A percentile compares a stretch with the other conserved stretches of the same genome.
These are phyloP conservation scores for Nezara viridula DNA, from an alignment of 2,888 invertebrate species.

Conservation along the genomic window DNA sequence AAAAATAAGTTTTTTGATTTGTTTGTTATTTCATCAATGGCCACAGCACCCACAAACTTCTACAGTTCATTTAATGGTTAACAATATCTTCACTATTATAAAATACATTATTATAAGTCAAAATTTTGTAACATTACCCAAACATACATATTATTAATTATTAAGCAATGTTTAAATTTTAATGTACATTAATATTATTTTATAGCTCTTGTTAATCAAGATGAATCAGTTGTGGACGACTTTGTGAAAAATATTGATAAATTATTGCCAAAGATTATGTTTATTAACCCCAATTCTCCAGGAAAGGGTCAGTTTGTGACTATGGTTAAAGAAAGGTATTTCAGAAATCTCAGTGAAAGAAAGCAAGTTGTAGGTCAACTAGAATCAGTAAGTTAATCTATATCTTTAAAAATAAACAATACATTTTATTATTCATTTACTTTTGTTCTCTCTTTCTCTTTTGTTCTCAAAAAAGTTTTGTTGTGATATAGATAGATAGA, in stretches of 20 bases:
- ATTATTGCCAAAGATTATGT: background rate
- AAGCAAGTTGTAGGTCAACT: constrained; percentile 22
- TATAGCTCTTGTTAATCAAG: constrained; percentile 45
- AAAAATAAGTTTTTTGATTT: no score
- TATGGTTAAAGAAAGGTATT: constrained; percentile 51
- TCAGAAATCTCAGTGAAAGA: constrained; percentile 21
- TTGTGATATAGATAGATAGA: no score
- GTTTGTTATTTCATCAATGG: no score
- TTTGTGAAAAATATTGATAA: constrained; percentile 52
- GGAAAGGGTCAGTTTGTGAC: background rate
- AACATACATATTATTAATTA: no score
- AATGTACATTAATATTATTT: constrained; percentile 34
- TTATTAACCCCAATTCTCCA: constrained; percentile 8
- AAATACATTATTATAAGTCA: no score
- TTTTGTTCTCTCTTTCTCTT: background rate
- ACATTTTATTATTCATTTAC: background rate
- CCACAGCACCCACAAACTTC: no score
- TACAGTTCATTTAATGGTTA: no score
- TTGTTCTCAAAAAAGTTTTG: background rate
- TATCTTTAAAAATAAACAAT: background rate
- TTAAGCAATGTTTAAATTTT: background rate
- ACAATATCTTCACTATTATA: no score
- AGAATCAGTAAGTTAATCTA: constrained; percentile 46
- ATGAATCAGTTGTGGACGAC: constrained; percentile 10
- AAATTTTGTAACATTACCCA: no score